Conservation (phyloP, 2,797 vertebrate genomes). For the Myiotriccus ornatus region DNA sequence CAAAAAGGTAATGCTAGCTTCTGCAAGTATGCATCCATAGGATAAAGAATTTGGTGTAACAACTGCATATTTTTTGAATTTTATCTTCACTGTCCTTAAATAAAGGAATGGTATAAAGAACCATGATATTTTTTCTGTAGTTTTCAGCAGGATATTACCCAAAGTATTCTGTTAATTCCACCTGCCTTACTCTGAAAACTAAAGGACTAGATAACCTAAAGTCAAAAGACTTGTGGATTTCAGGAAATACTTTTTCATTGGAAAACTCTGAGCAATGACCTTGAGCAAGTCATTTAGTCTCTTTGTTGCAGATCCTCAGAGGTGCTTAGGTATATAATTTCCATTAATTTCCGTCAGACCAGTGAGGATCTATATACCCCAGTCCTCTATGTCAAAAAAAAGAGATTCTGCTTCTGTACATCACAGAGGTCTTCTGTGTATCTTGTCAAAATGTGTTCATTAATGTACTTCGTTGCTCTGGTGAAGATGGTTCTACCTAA, state of each 20-base stretch:
- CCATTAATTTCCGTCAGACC: slow-evolving; percentile 26
- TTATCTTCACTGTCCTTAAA: background rate
- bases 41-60: background rate
- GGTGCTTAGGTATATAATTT: slow-evolving; percentile 12
- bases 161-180: background rate
- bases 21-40: background rate
- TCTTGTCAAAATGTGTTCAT: background rate
- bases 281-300: background rate
- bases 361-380: background rate
- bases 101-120: background rate
- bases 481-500: background rate
- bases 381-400: background rate
- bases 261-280: background rate
- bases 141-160: background rate
- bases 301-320: slow-evolving; percentile 1
- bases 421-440: background rate
- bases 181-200: background rate
- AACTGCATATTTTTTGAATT: background rate
- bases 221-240: background rate
- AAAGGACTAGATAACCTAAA: background rate
- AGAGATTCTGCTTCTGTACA: background rate
- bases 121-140: background rate
- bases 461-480: background rate
- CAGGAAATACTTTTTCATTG: background rate
- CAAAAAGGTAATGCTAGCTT: background rate